Evolutionary conservation across 2,797 vertebrate genomes (phyloP), one percentile per base, ranked within the genome.

Genomic region (Gobionotothen gibberifrons): DNA sequence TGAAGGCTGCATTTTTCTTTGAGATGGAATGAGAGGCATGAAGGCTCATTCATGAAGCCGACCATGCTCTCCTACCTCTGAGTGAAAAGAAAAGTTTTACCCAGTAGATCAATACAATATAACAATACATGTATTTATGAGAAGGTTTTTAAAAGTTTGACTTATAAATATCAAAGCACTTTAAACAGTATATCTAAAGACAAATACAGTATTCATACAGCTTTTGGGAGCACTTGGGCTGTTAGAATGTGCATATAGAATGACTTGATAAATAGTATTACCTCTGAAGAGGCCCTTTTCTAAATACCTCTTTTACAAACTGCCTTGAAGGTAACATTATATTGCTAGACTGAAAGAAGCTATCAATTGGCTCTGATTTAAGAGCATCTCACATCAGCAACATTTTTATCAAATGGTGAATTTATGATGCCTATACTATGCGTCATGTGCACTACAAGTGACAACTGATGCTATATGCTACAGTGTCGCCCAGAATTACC

Each of bases 1-100:
- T 51, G 5, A 72, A 74, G 66, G 48, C 29, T 44, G 0, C 51
- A 76, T 75, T 70, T 71, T 65, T 74, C 72, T 54, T 58, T n/a
- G 57, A 68, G 57, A 54, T 47, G 42, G 42, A 75, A 57, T n/a
- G 42, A 78, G 73, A 9, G 14, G 40, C 22, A 67, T 0, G 1
- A 14, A 16, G 62, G 5, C 62, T 71, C 26, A 15, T 43, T 68
- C 57, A 39, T 11, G 17, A 42, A 13, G 21, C 56, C 3, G n/a
- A 61, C 5, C 51, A 48, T 46, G 57, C 0, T 1, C 3, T 8
- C 11, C 56, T 29, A 76, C 21, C 32, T 58, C 60, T 10, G 26
- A 53, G 56, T 13, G 21, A 55, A 54, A 36, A 39, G 13, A 64
- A 2, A 3, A 1, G 3, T 46, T 63, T 39, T 43, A 39, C 4